These are phyloP conservation scores for Marronus borbonicus DNA, from an alignment of 2,888 invertebrate species.

Conservation along the genomic window DNA sequence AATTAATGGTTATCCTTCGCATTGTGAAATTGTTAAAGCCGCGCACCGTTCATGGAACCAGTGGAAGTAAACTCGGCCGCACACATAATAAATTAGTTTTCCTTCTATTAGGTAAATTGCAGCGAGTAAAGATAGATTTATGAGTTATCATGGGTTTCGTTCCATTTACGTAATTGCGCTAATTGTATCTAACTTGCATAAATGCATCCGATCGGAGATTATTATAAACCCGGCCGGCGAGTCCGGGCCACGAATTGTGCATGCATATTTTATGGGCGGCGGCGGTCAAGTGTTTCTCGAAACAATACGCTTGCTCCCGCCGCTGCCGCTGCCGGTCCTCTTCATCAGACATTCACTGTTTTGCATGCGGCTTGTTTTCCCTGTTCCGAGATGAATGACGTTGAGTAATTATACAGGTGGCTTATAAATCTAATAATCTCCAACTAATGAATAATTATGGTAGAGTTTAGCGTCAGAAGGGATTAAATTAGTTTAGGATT, in stretches of 20 bases:
- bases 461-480: neutral
- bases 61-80: conserved; percentile 8
- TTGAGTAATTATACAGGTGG: conserved; percentile 35
- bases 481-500: conserved; percentile 3
- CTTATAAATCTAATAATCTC: conserved; percentile 33
- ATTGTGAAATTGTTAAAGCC: conserved; percentile 12
- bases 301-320: conserved; percentile 20
- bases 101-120: conserved; percentile 50
- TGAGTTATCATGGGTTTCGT: conserved; percentile 47
- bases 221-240: conserved; percentile 34
- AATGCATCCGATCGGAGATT: conserved; percentile 48
- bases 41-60: conserved; percentile 7
- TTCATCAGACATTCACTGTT: conserved; percentile 39
- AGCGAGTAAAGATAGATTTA: conserved; percentile 52
- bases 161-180: conserved; percentile 53
- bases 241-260: conserved; percentile 16
- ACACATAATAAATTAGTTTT: conserved; percentile 42
- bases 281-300: conserved; percentile 31
- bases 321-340: neutral
- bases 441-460: conserved; percentile 28
- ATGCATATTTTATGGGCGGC: conserved; percentile 40
- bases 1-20: conserved; percentile 9
- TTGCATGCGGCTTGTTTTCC: conserved; percentile 28
- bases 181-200: conserved; percentile 52
- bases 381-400: conserved; percentile 40